Base-by-base conservation (phyloP, 2,888 invertebrate genomes). In the Anagyrus pseudococci region DNA sequence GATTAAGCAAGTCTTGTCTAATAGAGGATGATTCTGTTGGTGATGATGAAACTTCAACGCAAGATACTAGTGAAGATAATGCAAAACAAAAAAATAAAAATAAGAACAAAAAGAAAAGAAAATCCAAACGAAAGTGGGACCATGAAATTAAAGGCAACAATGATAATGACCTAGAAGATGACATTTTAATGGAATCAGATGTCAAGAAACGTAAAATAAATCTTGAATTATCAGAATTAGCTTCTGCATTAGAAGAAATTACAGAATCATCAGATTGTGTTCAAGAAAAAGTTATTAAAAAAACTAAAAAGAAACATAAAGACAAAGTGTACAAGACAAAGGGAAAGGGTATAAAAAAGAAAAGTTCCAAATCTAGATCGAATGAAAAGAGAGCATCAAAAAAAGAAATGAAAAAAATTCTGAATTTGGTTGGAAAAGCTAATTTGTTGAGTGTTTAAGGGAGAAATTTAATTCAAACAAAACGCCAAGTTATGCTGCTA, bases 1-100 rank as follows among this genome's bases (percentile, higher is more conserved):
- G 70, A 54, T 66, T 77, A 25, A 66, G 37, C 29, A 60, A 26
- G 54, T 55, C 70, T 4, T 73, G 75, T 23, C 69, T 58, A 2
- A 62, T 72, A n/a, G 64, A 68, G 26, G 67, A 69, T 40, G 37
- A 62, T 22, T 41, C 26, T 2, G n/a, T 15, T 10, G 33, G 43
- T 41, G 29, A 54, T 22, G 37, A 49, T 44, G 19, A 58, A 2
- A 37, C 19, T 19, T 55, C 41, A 47, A 20, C 22, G 15, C 41
- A 26, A 55, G n/a, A 23, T 47, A 37, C 40, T 4, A 57, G 22
- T 25, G 13, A 19, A 44, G 23, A 58, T n/a, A 26, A 13, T 48
- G 22, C 33, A 46, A 44, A 13, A 52, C 13, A 33, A 20, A 33
- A 41, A 17, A 20, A n/a, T 25, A 10, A 52, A 33, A 26, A 25